phyloP scores from a whole-genome alignment of 2,888 invertebrate species.

The Pteria penguin region DNA sequence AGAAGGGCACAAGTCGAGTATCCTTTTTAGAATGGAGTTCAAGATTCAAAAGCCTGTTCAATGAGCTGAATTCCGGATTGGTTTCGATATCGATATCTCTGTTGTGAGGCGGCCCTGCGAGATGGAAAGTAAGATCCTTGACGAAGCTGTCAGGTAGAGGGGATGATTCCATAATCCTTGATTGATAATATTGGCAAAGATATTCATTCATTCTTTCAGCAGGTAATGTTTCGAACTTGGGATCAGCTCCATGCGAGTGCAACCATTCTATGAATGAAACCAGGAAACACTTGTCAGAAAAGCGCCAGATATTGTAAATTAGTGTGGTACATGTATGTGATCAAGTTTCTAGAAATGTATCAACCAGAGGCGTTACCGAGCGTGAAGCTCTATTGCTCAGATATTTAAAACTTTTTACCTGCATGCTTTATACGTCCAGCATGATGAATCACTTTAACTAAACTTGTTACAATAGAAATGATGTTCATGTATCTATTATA shows the following conservation, averaged over 20 bases:
- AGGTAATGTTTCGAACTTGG: slow-evolving; percentile 41
- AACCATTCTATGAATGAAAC: too few species aligned
- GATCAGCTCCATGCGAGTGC: slow-evolving; percentile 35
- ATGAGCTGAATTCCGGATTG: slow-evolving; percentile 39
- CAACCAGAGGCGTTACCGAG: too few species aligned
- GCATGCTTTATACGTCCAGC: too few species aligned
- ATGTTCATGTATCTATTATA: too few species aligned
- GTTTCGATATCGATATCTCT: slow-evolving; percentile 37
- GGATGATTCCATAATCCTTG: slow-evolving; percentile 6
- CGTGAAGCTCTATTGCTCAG: too few species aligned
- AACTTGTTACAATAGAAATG: too few species aligned
- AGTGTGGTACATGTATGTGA: too few species aligned
- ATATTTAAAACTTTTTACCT: too few species aligned
- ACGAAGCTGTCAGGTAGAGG: slow-evolving; percentile 31
- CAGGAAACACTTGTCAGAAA: too few species aligned
- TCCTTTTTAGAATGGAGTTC: neutral
- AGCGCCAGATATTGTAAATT: too few species aligned
- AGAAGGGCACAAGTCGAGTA: neutral
- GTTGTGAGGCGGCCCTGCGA: slow-evolving; percentile 33
- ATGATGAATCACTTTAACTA: too few species aligned
- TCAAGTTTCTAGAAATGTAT: too few species aligned
- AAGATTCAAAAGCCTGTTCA: slow-evolving; percentile 22
- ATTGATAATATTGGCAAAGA: slow-evolving; percentile 33
- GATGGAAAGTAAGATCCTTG: slow-evolving; percentile 33
- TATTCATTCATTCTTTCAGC: slow-evolving; percentile 33